Conservation (phyloP, 1,140 invertebrate genomes). For the Neotoxoptera formosana region DNA sequence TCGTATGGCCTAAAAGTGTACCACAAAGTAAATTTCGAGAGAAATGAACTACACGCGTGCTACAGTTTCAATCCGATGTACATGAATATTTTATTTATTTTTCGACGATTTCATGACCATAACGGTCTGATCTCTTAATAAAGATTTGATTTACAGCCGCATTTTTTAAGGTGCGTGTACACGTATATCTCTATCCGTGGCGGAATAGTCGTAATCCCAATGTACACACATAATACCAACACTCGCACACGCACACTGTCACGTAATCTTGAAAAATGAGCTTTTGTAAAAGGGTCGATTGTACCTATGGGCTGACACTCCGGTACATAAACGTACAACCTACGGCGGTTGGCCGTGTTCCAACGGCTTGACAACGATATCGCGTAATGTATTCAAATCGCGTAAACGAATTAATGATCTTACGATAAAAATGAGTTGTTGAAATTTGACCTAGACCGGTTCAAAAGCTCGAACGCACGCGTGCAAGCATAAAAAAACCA, state of each 20-base stretch:
- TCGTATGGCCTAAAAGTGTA: background rate
- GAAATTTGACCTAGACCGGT: background rate
- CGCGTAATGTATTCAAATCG: conserved; percentile 43
- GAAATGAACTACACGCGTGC: background rate
- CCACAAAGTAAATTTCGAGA: background rate
- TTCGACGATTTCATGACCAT: background rate
- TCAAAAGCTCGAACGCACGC: background rate
- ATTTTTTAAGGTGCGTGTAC: background rate
- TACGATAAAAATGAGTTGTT: conserved; percentile 26
- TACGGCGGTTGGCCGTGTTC: background rate
- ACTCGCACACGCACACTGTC: background rate
- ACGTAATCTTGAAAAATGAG: conserved; percentile 52
- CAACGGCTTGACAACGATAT: conserved; percentile 7
- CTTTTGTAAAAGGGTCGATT: conserved; percentile 27
- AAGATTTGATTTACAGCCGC: conserved; percentile 18
- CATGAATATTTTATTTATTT: background rate
- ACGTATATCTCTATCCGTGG: background rate
- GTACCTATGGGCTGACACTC: background rate
- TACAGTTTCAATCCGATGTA: background rate
- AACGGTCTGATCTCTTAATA: conserved; percentile 29
- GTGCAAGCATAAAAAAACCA: background rate
- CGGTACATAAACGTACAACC: conserved; percentile 26
- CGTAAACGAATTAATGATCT: conserved; percentile 38
- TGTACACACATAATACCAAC: background rate
- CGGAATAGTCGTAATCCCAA: conserved; percentile 29